A percentile compares a stretch with the other conserved stretches of the same genome.
phyloP scores from a whole-genome alignment of 2,113 vertebrate species.

The Ptyas mucosa region DNA sequence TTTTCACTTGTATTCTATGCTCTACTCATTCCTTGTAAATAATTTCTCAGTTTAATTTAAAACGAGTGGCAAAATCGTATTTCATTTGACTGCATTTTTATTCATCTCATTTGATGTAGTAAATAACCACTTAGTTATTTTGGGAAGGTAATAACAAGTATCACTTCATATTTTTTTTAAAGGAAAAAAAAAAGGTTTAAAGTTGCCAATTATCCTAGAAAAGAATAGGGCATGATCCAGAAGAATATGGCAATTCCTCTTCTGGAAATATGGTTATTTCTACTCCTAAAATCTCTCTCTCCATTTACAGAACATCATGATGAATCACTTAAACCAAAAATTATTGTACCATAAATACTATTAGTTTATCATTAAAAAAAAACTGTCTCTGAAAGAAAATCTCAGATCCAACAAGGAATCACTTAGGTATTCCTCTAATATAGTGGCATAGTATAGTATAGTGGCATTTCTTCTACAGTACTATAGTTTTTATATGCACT shows the following conservation, averaged over 20 bases:
- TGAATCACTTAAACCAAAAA: neutral
- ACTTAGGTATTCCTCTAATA: neutral
- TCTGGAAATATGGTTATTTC: neutral
- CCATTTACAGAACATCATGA: no score
- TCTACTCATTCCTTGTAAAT: neutral
- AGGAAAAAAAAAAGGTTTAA: neutral
- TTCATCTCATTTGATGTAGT: neutral
- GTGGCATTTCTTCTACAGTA: neutral
- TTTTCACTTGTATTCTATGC: neutral
- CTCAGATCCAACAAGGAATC: neutral
- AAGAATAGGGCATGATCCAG: neutral
- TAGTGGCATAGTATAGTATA: no score
- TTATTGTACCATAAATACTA: neutral
- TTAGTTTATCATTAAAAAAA: neutral
- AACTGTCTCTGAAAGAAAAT: neutral
- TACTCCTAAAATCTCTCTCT: neutral
- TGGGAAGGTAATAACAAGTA: neutral
- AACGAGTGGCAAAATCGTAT: neutral
- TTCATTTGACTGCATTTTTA: neutral
- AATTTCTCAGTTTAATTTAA: neutral
- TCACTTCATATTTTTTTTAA: neutral
- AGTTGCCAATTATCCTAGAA: neutral
- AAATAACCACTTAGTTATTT: neutral
- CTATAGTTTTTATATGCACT: neutral
- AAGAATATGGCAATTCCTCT: neutral